Conservation (phyloP, 2,113 vertebrate species). For the Eleginops maclovinus region DNA sequence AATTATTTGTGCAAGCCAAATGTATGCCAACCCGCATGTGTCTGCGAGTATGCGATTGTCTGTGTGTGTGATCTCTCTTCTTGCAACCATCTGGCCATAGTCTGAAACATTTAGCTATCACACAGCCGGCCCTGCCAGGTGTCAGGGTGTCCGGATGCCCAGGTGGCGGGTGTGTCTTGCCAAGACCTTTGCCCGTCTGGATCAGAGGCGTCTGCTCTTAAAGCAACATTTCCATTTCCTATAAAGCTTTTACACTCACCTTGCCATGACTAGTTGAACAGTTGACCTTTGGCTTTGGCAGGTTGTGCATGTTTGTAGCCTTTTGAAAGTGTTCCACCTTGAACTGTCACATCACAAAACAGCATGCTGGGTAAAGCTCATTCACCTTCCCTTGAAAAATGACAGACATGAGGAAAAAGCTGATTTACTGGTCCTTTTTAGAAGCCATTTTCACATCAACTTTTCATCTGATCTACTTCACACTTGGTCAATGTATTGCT, state of each 20-base stretch:
- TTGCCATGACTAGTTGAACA: conserved; percentile 19
- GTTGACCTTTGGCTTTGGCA: conserved; percentile 10
- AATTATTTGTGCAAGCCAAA: conserved; percentile 77
- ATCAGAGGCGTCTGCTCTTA: conserved; percentile 6
- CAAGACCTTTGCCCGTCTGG: conserved; percentile 52
- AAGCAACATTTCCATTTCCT: conserved; percentile 50
- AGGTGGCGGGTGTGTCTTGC: conserved; percentile 62
- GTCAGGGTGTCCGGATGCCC: conserved; percentile 56
- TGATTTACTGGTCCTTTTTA: no score
- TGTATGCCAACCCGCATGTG: conserved; percentile 53
- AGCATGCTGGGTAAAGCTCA: not conserved
- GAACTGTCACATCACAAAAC: not conserved
- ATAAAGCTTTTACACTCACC: conserved; percentile 27
- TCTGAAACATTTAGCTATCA: conserved; percentile 75
- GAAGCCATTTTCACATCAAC: no score
- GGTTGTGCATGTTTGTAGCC: not conserved
- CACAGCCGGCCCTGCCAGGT: conserved; percentile 70
- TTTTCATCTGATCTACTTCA: no score
- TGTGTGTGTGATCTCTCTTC: conserved; percentile 51
- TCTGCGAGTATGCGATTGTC: conserved; percentile 37
- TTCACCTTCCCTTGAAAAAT: not conserved
- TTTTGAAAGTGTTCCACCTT: not conserved
- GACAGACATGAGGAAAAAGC: not conserved
- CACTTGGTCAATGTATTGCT: no score
- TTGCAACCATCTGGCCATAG: conserved; percentile 75